These are phyloP conservation scores for Parnassius glacialis DNA, from an alignment of 2,888 invertebrate genomes.

Conservation along the genomic window DNA sequence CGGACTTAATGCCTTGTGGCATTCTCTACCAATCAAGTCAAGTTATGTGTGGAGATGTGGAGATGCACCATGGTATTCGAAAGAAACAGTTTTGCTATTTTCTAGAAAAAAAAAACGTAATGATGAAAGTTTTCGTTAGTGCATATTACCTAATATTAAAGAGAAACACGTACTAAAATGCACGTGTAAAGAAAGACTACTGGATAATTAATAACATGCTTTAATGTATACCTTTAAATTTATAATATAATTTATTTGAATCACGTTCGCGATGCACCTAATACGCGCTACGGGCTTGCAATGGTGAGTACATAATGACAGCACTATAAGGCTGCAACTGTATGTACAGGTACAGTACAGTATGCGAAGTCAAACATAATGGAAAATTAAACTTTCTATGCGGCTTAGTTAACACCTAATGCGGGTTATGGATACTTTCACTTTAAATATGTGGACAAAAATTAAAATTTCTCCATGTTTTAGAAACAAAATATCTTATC, in stretches of 20 bases:
- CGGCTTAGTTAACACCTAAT: constrained; percentile 21
- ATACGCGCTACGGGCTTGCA: constrained; percentile 9
- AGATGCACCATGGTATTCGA: too few species aligned
- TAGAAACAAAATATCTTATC: background rate
- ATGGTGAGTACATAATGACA: constrained; percentile 13
- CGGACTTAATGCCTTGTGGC: too few species aligned
- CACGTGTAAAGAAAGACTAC: too few species aligned
- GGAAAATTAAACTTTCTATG: constrained; percentile 29
- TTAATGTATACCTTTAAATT: too few species aligned
- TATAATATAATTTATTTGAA: background rate
- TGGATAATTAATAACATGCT: too few species aligned
- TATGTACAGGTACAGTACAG: background rate
- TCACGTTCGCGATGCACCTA: constrained; percentile 8
- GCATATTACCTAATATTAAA: too few species aligned
- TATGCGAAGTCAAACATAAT: constrained; percentile 17
- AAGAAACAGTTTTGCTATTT: too few species aligned
- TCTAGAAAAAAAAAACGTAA: too few species aligned
- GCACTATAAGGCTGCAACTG: constrained; percentile 1
- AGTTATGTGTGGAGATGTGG: too few species aligned
- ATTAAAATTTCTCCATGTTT: constrained; percentile 4
- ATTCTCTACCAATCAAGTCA: too few species aligned
- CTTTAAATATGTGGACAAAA: constrained; percentile 22
- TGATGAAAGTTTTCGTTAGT: too few species aligned
- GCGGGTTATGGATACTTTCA: constrained; percentile 28
- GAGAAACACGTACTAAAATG: too few species aligned